Evolutionary conservation across 2,797 vertebrate genomes (phyloP), one percentile per base, ranked within the genome.

Genomic region (Buceros bicornis): DNA sequence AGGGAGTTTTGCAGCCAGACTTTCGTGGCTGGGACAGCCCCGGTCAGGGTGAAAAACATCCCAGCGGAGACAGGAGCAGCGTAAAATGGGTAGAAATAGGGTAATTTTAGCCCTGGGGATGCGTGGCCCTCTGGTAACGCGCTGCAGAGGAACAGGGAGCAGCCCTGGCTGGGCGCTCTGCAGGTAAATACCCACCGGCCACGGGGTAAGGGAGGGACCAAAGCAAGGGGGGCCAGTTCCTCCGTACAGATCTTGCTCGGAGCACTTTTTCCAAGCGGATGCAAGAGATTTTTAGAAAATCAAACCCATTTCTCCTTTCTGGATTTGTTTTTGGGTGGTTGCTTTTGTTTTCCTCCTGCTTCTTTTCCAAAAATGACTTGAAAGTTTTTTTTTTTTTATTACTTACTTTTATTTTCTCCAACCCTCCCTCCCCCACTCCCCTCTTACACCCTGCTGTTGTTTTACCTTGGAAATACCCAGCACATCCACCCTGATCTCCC

Each of bases 401-500:
- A 16, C 66, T 80, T 53, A 16, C 66, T 79, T 89, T 89, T 72
- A 43, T 74, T 89, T 35, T 72, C 76, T 89, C 89, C 91, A 86
- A 92, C 81, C 66, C 6, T 72, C 62, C 76, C 65, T 35, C n/a
- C 42, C 33, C 26, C 37, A 19, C 60, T 16, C 18, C 29, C 76
- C 24, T 48, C 66, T 71, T 45, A 78, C 92, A 90, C 87, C 81
- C 67, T 74, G 40, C 87, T 47, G 56, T 87, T 82, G 89, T 95
- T 95, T 92, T 93, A 88, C 48, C 84, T 92, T 96, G 96, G 95
- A 96, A 93, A 96, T 94, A 73, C 84, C 62, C 95, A 97, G 96
- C 88, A 96, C 94, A 89, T 94, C 94, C 95, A 96, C 95, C 92
- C 95, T 93, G 96, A 96, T 93, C 53, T 97, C 95, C 96, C 95